Base-by-base conservation (phyloP, 2,113 vertebrate species). In the Oryzias curvinotus region DNA sequence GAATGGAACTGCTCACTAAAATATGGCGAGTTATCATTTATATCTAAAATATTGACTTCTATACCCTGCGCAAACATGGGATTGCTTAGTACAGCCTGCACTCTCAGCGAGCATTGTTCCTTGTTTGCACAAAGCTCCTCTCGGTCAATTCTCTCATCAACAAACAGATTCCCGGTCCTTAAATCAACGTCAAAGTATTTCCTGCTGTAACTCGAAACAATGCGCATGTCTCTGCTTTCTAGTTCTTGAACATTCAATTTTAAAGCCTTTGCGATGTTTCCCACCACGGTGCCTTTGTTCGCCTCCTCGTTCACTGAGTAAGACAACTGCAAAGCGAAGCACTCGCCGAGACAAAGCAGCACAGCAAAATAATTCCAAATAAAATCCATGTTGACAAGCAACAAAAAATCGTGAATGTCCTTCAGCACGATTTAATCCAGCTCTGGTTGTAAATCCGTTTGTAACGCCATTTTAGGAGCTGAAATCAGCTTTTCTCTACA, bases 261-360 rank as follows among this genome's bases (percentile, higher is more conserved):
- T 6, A 91, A 23, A 68, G 91, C 91, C 61, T 87, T 89, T 0
- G 89, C 86, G 50, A 91, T 68, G 81, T 91, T 91, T 56, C 91
- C 90, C 1, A 92, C 85, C 46, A 76, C 55, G 1, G 89, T 88
- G 51, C 88, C 90, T 14, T 52, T 50, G 28, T 73, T 85, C 46
- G 88, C 78, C 67, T 91, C 90, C 36, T 91, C 90, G 4, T 70
- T 77, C 15, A 90, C 48, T 5, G 86, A 73, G 54, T 91, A 91
- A 1, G 74, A 76, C 18, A 84, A 59, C 62, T 90, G 85, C 28
- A 30, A 2, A 30, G 3, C 74, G 77, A 0, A 57, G 71, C 59
- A 49, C 54, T 30, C 28, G 28, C 28, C 28, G 5, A 30, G 7
- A 30, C 28, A 30, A 30, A 30, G 28, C 28, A 30, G 28, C 28